Base-by-base conservation (phyloP, 2,888 invertebrate genomes). In the Eupithecia pulchellata region DNA sequence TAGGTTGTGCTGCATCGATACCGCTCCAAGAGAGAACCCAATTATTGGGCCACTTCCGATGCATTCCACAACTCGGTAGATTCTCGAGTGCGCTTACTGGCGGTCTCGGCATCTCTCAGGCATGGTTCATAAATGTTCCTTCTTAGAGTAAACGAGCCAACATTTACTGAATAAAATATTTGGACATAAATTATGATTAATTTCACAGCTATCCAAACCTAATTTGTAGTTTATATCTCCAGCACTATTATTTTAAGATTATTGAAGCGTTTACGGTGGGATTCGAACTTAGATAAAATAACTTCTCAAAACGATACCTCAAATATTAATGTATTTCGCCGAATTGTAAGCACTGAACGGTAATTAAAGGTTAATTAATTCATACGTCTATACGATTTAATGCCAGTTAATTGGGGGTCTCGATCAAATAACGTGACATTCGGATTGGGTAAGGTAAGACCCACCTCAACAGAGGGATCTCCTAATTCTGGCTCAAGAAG, bases 41-140 rank as follows among this genome's bases (percentile, higher is more conserved):
- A 77, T 77, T 75, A 77, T 75, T 74, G 71, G 70, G 30, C 64
- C 72, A 73, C 69, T 75, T 82, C 77, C 81, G 82, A 70, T 82
- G 84, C 83, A 83, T 83, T 85, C 85, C 83, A 77, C 82, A 82
- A 84, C 83, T 83, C 81, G 82, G 83, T 85, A 82, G 82, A 84
- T 83, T 85, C 82, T 82, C 79, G 77, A 80, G 81, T 78, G 57
- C 17, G 57, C 57, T 57, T 29, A 3, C 55, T 6, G 14, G 5
- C 13, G 27, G 27, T 29, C 57, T 57, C 27, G 57, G 52, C 25
- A 55, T 14, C 55, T 27, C 20, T 47, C 14, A 55, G 27, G 27
- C 29, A 29, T 27, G 55, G 29, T 4, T 25, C 25, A 52, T 52
- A 25, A 52, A 52, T 52, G 52, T 52, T 25, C 4, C 52, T 4